Conservation (phyloP, 2,888 invertebrate species). For the Venustoraphidia nigricollis region DNA sequence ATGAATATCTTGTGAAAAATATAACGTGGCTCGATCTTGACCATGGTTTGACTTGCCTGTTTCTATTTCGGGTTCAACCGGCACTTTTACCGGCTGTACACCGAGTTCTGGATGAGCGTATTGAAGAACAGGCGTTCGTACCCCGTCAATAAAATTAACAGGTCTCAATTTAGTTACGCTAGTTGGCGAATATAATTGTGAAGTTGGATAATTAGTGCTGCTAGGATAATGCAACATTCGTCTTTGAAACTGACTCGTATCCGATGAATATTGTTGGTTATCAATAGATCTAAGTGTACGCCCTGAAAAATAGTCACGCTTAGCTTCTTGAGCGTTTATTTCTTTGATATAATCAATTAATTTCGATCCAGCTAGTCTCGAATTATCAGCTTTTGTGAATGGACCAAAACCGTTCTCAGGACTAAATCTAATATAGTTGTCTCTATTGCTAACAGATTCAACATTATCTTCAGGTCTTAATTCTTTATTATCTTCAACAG, state of each 20-base stretch:
- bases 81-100: slow-evolving; percentile 55
- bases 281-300: slow-evolving; percentile 26
- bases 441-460: slow-evolving; percentile 13
- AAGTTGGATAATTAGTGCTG: slow-evolving; percentile 43
- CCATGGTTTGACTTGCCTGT: too few relatives aligned
- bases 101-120: slow-evolving; percentile 70
- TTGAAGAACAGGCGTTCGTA: slow-evolving; percentile 57
- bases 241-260: slow-evolving; percentile 43
- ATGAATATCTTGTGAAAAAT: slow-evolving; percentile 35
- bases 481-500: slow-evolving; percentile 35
- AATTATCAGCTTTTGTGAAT: slow-evolving; percentile 46
- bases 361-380: slow-evolving; percentile 38
- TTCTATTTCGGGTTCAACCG: slow-evolving; percentile 26
- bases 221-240: slow-evolving; percentile 56
- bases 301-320: slow-evolving; percentile 41
- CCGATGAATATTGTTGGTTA: slow-evolving; percentile 23
- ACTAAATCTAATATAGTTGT: slow-evolving; percentile 16
- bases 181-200: slow-evolving; percentile 45
- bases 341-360: slow-evolving; percentile 49
- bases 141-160: slow-evolving; percentile 50
- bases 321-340: slow-evolving; percentile 47
- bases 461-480: slow-evolving; percentile 7
- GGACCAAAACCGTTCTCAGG: slow-evolving; percentile 37
- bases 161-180: slow-evolving; percentile 35
- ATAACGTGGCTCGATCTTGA: slow-evolving; percentile 25